A percentile compares a stretch with the other conserved stretches of the same genome.
Conservation (phyloP, 37 sponge, comb jelly and placozoan genomes). For the Tethya wilhelma region DNA sequence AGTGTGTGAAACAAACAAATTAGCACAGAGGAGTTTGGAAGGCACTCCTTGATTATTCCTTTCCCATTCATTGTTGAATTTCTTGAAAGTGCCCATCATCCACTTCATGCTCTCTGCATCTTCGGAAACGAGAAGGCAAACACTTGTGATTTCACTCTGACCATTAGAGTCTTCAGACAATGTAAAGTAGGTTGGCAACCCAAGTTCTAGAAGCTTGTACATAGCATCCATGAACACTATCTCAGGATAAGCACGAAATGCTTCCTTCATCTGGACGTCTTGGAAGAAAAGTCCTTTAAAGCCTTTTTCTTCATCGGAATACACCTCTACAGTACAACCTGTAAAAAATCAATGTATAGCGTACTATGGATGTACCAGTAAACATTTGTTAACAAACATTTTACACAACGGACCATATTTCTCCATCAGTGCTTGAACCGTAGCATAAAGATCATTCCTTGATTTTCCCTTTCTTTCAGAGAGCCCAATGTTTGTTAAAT, state of each 20-base stretch:
- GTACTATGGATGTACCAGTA: neutral
- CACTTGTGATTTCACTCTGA: constrained; percentile 34
- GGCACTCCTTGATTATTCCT: constrained; percentile 8
- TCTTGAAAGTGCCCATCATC: constrained; percentile 45
- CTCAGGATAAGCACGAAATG: constrained; percentile 50
- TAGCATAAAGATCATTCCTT: neutral
- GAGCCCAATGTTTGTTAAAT: constrained; percentile 13
- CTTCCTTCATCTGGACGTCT: constrained; percentile 28
- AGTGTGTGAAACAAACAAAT: constrained; percentile 63
- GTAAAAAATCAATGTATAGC: neutral
- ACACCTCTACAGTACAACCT: constrained; percentile 51
- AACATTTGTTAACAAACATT: neutral
- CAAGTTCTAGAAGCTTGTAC: constrained; percentile 41
- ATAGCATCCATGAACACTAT: constrained; percentile 46
- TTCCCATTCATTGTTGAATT: constrained; percentile 22
- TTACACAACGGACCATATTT: neutral
- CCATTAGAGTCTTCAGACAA: constrained; percentile 31
- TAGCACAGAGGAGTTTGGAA: constrained; percentile 33
- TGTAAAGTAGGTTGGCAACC: constrained; percentile 25
- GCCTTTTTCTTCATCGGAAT: constrained; percentile 5
- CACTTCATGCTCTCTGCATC: constrained; percentile 13
- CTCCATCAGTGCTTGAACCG: neutral
- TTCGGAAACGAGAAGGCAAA: constrained; percentile 23
- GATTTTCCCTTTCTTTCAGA: neutral
- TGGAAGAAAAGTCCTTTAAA: constrained; percentile 45